Evolutionary conservation across 2,888 invertebrate genomes (phyloP), one percentile per base, ranked within the genome.

Genomic region (Trichogramma dendrolimi): DNA sequence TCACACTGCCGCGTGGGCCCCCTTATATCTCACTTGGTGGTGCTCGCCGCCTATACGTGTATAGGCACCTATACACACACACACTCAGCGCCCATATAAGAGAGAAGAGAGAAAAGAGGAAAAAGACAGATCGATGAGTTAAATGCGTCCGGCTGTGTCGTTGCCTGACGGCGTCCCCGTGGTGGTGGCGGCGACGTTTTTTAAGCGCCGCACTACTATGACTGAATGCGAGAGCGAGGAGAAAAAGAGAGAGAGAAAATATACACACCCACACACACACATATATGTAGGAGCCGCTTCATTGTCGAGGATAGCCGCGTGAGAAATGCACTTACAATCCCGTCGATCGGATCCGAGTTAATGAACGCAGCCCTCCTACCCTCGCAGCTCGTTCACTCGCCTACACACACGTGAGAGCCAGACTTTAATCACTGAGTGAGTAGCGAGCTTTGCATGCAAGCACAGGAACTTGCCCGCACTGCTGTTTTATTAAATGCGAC

Each of bases 321-420:
- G 65, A 65, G 62, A 65, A 62, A 62, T 62, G 62, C 62, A 65
- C 65, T 65, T 65, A 65, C 58, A 14, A 43, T 52, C 11, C 55
- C 52, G 57, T 59, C 64, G 59, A 59, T 61, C 54, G 55, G 43
- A 55, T 58, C 58, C 49, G 43, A 14, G 40, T 56, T 39, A 11
- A 48, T 48, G 27, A 48, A 27, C n/a, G 11, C 48, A 11, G 11
- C 11, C 11, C 39, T 38, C 39, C 10, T 46, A 46, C 46, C 10
- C 10, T 46, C 27, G 14, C 14, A 14, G 14, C 14, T 14, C 14
- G 14, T 14, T 14, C 14, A 14, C 14, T 14, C 14, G 27, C 27
- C 27, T 27, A 27, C 58, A 62, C 56, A 59, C 58, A 55, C 59
- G 57, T 4, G 44, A 47, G 42, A 11, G 48, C 6, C 7, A 39